phyloP scores from a whole-genome alignment of 2,888 invertebrate genomes.

The Ypsolopha scabrella region DNA sequence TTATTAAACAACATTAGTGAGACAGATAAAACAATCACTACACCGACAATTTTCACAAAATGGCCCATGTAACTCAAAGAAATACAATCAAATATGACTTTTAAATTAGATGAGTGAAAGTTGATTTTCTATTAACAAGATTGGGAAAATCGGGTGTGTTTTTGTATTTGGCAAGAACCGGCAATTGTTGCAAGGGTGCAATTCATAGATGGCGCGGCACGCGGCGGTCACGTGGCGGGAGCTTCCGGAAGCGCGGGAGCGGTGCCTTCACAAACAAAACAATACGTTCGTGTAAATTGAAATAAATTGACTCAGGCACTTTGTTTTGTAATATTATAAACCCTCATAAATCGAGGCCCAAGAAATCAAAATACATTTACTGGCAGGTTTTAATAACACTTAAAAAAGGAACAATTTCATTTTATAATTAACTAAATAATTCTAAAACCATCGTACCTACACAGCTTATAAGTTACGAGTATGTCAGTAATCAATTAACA shows the following conservation, averaged over 20 bases:
- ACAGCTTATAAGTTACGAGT: no score
- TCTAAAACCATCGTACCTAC: no score
- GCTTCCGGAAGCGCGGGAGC: slow-evolving; percentile 54
- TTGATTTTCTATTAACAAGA: slow-evolving; percentile 11
- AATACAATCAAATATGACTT: neutral
- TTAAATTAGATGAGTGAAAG: slow-evolving; percentile 10
- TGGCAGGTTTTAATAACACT: no score
- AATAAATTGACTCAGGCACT: slow-evolving; percentile 60
- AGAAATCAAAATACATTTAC: no score
- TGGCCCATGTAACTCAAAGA: neutral
- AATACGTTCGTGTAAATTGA: slow-evolving; percentile 64
- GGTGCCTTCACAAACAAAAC: slow-evolving; percentile 50
- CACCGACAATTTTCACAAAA: neutral
- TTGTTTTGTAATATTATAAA: slow-evolving; percentile 39
- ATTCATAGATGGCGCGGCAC: slow-evolving; percentile 62
- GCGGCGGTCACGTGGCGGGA: slow-evolving; percentile 60
- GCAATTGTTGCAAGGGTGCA: slow-evolving; percentile 51
- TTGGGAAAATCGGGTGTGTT: slow-evolving; percentile 21
- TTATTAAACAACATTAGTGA: slow-evolving; percentile 59
- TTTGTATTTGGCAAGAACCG: slow-evolving; percentile 38
- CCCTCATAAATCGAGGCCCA: neutral
- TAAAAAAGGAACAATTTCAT: no score
- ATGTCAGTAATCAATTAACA: no score
- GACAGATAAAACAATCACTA: slow-evolving; percentile 54
- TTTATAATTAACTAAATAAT: no score